phyloP scores from a whole-genome alignment of 2,113 vertebrate species.

The Murina feae region DNA sequence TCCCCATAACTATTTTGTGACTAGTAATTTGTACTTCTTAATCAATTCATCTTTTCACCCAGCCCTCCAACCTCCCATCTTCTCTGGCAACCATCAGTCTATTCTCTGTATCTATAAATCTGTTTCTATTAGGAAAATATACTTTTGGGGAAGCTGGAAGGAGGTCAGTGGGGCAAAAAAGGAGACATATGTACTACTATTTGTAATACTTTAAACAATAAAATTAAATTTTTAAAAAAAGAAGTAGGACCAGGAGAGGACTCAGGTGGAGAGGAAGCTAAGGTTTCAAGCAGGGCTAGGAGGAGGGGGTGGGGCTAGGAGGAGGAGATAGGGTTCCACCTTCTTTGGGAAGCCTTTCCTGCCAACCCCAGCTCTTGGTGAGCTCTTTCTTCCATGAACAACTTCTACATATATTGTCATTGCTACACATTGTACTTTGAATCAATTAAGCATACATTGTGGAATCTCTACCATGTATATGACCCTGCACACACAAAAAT shows the following conservation, averaged over 20 bases:
- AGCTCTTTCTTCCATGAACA: background rate
- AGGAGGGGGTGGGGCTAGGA: accelerated
- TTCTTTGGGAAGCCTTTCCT: background rate
- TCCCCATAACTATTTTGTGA: background rate
- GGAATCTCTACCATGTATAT: too few species aligned
- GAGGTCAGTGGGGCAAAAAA: too few species aligned
- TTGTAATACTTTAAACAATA: too few species aligned
- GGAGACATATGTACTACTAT: too few species aligned
- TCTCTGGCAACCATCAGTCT: background rate
- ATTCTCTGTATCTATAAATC: background rate
- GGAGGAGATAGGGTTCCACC: accelerated
- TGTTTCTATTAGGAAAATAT: background rate
- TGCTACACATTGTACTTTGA: background rate
- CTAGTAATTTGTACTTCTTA: background rate
- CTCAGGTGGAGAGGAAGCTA: too few species aligned
- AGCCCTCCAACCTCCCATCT: background rate
- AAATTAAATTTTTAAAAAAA: too few species aligned
- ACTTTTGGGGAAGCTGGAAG: too few species aligned
- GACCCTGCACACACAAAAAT: background rate
- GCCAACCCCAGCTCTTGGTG: background rate
- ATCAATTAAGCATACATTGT: background rate
- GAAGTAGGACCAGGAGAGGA: background rate
- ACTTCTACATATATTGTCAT: background rate
- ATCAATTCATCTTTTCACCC: background rate
- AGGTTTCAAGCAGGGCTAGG: background rate